A percentile compares a stretch with the other conserved stretches of the same genome.
Evolutionary conservation across 2,888 invertebrate species (phyloP).

Genomic region (Desoria tigrina): DNA sequence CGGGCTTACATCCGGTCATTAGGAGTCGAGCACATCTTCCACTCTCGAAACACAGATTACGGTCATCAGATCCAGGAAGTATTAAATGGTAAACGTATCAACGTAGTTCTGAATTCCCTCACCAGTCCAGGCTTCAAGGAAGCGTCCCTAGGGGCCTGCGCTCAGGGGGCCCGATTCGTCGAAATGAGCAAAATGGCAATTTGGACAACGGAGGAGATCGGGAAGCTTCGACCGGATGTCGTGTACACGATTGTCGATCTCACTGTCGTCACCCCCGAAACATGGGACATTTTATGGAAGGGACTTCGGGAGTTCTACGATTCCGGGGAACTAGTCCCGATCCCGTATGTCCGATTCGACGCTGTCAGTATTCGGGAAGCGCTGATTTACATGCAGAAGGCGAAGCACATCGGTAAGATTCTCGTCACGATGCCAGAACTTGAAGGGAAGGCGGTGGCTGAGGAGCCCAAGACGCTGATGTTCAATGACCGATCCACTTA

Average conservation of each 20-base stretch:
- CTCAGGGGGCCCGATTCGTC: slow-evolving; percentile 27
- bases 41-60: slow-evolving; percentile 25
- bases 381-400: slow-evolving; percentile 24
- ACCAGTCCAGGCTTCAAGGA: slow-evolving; percentile 38
- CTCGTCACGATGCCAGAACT: slow-evolving; percentile 17
- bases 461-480: background rate
- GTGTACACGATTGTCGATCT: slow-evolving; percentile 30
- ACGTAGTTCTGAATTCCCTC: slow-evolving; percentile 37
- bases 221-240: slow-evolving; percentile 30
- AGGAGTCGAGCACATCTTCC: slow-evolving; percentile 35
- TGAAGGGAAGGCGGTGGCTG: slow-evolving; percentile 29
- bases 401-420: slow-evolving; percentile 26
- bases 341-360: slow-evolving; percentile 23
- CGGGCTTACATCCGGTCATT: slow-evolving; percentile 26
- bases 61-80: slow-evolving; percentile 19
- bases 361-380: slow-evolving; percentile 21
- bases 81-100: slow-evolving; percentile 26
- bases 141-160: slow-evolving; percentile 20
- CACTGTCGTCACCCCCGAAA: slow-evolving; percentile 1
- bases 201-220: slow-evolving; percentile 31
- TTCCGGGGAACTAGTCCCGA: background rate
- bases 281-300: slow-evolving; percentile 8
- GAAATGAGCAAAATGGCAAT: slow-evolving; percentile 36
- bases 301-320: background rate
- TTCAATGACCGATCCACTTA: slow-evolving; percentile 25